A percentile compares a stretch with the other conserved stretches of the same genome.
These are phyloP conservation scores for Threskiornis aethiopicus DNA, from an alignment of 2,797 vertebrate species.

Conservation along the genomic window DNA sequence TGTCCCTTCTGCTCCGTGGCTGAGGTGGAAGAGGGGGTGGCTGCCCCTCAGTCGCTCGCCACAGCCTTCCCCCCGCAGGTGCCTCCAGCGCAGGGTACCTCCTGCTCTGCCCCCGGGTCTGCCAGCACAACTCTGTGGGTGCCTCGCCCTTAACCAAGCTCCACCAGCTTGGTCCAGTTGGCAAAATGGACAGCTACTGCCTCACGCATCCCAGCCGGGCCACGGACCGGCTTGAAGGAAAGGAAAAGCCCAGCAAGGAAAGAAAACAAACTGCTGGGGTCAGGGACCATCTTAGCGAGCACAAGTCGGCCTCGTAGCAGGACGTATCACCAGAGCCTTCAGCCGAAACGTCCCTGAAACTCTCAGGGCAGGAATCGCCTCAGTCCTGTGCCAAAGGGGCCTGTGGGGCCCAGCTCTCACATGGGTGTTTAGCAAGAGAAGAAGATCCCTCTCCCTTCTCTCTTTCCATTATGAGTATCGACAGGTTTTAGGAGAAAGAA, in stretches of 20 bases:
- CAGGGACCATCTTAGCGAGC: not conserved
- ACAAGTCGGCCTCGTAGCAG: not conserved
- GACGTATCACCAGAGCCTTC: rapidly evolving
- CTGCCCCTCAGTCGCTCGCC: not conserved
- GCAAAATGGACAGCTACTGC: not conserved
- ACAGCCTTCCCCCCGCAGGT: not conserved
- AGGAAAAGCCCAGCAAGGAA: not conserved
- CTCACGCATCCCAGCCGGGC: not conserved
- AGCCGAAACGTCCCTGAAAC: not conserved
- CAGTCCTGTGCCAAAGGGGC: rapidly evolving
- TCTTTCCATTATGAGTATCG: not conserved
- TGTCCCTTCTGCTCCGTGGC: not conserved
- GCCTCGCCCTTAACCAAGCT: not conserved
- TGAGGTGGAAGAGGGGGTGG: not conserved
- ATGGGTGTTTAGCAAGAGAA: not conserved
- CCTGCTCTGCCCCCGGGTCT: not conserved
- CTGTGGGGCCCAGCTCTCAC: not conserved
- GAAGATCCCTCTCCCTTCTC: not conserved
- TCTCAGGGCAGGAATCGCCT: not conserved
- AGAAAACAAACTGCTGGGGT: not conserved
- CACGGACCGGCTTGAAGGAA: not conserved
- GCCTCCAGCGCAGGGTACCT: not conserved
- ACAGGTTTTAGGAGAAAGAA: not conserved
- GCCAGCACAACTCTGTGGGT: not conserved
- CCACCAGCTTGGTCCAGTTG: not conserved